Percentiles rank a stretch among this genome's conserved stretches.
Evolutionary conservation across 2,888 invertebrate species (phyloP).

Genomic region (Amphipyra berbera): DNA sequence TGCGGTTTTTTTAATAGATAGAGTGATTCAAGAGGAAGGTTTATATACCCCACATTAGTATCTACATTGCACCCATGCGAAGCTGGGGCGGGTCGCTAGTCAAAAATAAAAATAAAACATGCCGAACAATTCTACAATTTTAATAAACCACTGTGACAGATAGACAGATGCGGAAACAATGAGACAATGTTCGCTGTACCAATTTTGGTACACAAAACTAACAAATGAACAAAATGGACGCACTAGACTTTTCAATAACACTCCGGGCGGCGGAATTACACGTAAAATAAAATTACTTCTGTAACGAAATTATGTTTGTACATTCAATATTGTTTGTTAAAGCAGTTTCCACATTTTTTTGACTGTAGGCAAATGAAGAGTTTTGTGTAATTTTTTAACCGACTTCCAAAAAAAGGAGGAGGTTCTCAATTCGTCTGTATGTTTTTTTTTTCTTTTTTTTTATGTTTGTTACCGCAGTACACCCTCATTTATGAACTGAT

Average conservation of each 20-base stretch:
- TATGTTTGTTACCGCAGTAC: no score
- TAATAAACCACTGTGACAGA: not conserved
- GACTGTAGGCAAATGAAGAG: not conserved
- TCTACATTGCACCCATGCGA: no score
- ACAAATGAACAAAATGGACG: not conserved
- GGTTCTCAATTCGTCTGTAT: no score
- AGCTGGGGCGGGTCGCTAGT: no score
- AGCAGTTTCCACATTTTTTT: not conserved
- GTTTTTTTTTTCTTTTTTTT: no score
- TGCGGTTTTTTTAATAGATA: no score
- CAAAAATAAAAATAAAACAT: not conserved
- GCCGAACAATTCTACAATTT: not conserved
- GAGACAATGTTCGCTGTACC: not conserved
- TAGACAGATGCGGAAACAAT: no score
- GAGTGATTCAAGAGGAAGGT: no score
- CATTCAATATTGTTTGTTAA: slow-evolving; percentile 1
- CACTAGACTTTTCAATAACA: not conserved
- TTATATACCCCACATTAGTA: no score
- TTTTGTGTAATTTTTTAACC: no score
- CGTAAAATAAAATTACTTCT: slow-evolving; percentile 6
- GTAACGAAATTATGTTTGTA: slow-evolving; percentile 14
- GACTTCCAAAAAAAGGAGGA: no score
- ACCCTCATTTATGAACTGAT: no score
- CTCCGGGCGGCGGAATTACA: slow-evolving; percentile 5
- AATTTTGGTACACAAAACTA: not conserved